Conservation (phyloP, 2,113 vertebrate genomes). For the Callipepla squamata region DNA sequence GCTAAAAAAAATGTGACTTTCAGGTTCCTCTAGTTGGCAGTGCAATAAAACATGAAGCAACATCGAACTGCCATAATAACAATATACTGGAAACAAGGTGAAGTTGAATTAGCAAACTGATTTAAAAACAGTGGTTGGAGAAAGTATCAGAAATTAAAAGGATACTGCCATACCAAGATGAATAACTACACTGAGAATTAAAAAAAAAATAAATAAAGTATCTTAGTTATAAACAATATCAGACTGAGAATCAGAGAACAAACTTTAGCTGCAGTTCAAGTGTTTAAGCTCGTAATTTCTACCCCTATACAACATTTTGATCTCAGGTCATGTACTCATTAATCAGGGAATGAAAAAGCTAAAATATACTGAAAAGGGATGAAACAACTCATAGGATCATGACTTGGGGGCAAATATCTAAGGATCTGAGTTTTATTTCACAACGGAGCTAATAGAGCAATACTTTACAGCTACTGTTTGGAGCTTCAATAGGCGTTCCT, state of each 20-base stretch:
- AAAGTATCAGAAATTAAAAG: neutral
- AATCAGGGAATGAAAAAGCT: neutral
- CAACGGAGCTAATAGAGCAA: neutral
- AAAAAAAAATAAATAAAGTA: neutral
- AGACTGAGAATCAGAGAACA: neutral
- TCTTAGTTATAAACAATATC: neutral
- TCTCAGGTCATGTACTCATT: neutral
- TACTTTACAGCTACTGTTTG: neutral
- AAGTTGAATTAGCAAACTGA: neutral
- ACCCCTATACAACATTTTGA: neutral
- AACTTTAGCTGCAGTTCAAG: neutral
- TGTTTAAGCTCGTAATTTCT: constrained; percentile 12
- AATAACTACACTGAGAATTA: neutral
- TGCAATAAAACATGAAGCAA: neutral
- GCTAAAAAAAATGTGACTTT: neutral
- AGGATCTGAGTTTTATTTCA: neutral
- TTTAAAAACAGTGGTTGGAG: neutral
- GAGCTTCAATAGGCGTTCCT: neutral
- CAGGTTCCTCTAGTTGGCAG: neutral
- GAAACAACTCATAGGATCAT: neutral
- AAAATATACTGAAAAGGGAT: neutral
- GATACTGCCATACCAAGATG: neutral
- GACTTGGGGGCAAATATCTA: neutral
- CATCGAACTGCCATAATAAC: neutral
- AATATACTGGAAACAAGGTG: neutral